A percentile compares a stretch with the other conserved stretches of the same genome.
Evolutionary conservation across 2,797 vertebrate genomes (phyloP).

Genomic region (Gallirallus australis): DNA sequence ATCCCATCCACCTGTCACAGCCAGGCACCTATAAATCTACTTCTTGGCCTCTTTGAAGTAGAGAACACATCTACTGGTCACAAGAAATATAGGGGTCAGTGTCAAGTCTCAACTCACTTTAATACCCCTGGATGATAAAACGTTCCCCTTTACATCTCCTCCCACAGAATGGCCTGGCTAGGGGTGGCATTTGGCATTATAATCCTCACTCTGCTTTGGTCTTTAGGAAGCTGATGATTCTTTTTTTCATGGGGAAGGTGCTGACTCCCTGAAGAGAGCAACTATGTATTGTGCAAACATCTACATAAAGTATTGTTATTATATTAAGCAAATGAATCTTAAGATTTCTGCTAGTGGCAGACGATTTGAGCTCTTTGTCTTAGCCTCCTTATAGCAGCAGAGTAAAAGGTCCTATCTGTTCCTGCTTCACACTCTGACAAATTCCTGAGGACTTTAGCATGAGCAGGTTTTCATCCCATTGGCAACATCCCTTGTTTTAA

Average conservation of each 20-base stretch:
- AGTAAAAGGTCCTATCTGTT: neutral
- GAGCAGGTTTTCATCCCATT: neutral
- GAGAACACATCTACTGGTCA: neutral
- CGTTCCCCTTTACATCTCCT: neutral
- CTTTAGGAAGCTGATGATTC: neutral
- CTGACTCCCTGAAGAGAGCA: conserved; percentile 62
- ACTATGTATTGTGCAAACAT: neutral
- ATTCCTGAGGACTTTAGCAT: neutral
- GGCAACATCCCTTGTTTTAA: neutral
- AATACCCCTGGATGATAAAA: neutral
- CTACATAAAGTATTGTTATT: conserved; percentile 1
- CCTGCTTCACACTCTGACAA: neutral
- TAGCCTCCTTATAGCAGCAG: neutral
- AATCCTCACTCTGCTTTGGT: neutral
- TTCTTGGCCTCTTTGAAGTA: neutral
- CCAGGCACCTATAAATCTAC: neutral
- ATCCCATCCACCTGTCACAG: neutral
- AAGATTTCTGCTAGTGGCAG: neutral
- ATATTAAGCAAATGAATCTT: neutral
- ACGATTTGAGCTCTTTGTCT: neutral
- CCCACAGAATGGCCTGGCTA: neutral
- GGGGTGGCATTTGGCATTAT: neutral
- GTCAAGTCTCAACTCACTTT: neutral
- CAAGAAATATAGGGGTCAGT: neutral
- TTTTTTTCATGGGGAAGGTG: conserved; percentile 56